Conservation (phyloP, 2,113 vertebrate genomes). For the Lepus americanus region DNA sequence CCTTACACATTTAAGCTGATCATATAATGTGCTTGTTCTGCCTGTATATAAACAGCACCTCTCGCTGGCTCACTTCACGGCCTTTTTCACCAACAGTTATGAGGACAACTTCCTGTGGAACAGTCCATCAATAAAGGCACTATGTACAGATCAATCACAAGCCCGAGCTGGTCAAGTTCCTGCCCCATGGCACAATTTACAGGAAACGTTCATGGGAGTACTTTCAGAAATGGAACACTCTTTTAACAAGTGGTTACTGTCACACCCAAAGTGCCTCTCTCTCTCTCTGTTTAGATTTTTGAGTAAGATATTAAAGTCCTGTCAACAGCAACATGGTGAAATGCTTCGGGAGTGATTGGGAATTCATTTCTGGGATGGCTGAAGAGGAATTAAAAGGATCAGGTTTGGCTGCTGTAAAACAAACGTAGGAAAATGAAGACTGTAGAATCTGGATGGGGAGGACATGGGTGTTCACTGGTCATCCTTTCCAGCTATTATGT, state of each 20-base stretch:
- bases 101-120: not conserved
- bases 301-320: not conserved
- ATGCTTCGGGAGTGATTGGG: not conserved
- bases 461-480: not conserved
- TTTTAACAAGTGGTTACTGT: not conserved
- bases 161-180: not conserved
- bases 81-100: not conserved
- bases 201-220: not conserved
- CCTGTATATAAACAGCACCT: not conserved
- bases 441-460: not conserved
- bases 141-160: not conserved
- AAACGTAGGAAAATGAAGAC: not conserved
- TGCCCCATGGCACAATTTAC: not conserved
- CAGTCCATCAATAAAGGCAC: not conserved
- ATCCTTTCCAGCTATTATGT: not conserved
- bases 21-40: not conserved
- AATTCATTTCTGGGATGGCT: not conserved
- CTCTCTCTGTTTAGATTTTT: not conserved
- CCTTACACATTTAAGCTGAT: conserved; percentile 24
- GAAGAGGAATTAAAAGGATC: not conserved
- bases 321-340: not conserved
- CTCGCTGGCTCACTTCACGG: not conserved
- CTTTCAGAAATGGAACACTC: conserved; percentile 7
- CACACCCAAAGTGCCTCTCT: not conserved
- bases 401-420: not conserved